phyloP scores from a whole-genome alignment of 2,113 vertebrate species.

The Cyphomyrus discorhynchus region DNA sequence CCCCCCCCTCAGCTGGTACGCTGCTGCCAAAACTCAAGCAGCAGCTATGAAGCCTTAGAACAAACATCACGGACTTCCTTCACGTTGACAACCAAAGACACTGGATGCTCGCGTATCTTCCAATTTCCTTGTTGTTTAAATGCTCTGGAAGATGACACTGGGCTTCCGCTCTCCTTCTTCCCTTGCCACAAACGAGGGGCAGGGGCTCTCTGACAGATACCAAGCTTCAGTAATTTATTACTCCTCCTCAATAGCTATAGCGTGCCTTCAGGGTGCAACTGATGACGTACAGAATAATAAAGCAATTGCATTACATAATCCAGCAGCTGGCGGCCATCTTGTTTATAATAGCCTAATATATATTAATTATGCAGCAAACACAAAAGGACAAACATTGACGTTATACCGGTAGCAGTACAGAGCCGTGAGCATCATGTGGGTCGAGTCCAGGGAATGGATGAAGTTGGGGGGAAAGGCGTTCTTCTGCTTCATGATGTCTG shows the following conservation, averaged over 20 bases:
- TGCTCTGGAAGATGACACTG: neutral
- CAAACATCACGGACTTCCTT: neutral
- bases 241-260: neutral
- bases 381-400: neutral
- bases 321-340: neutral
- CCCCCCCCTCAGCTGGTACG: neutral
- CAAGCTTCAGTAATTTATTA: neutral
- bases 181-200: neutral
- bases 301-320: neutral
- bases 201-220: neutral
- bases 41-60: neutral
- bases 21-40: neutral
- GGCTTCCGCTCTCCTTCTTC: neutral
- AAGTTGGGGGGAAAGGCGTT: slow-evolving; percentile 96
- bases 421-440: slow-evolving; percentile 96
- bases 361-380: neutral
- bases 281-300: neutral
- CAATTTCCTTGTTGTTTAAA: neutral
- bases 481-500: slow-evolving; percentile 87
- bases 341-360: neutral
- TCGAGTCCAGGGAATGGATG: slow-evolving; percentile 95
- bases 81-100: neutral
- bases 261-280: neutral
- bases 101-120: neutral
- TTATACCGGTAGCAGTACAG: slow-evolving; percentile 80